Evolutionary conservation across 1,140 invertebrate genomes (phyloP).

Genomic region (Caenorhabditis tropicalis): DNA sequence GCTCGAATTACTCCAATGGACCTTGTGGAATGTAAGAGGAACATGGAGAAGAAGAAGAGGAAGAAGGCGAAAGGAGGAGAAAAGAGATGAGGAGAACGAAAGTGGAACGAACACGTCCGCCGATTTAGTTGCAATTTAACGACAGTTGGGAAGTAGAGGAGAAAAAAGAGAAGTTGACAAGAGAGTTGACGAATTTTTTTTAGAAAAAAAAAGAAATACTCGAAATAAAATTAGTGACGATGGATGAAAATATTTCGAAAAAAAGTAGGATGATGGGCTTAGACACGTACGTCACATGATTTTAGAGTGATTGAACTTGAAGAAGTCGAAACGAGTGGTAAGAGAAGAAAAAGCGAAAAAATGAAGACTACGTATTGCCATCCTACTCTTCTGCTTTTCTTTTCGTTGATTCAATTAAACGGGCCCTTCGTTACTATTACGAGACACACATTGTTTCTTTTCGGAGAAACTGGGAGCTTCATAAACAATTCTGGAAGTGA

Average conservation of each 20-base stretch:
- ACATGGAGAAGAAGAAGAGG: neutral
- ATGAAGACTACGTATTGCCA: neutral
- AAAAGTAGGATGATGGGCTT: too few relatives aligned
- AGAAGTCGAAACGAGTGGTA: neutral
- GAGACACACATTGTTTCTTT: neutral
- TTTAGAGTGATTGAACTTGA: neutral
- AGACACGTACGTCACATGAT: neutral
- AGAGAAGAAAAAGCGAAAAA: neutral
- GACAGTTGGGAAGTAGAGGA: neutral
- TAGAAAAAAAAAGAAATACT: neutral
- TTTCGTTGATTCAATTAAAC: slow-evolving; percentile 26
- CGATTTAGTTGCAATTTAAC: neutral
- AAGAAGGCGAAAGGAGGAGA: neutral
- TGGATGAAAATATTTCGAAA: too few relatives aligned
- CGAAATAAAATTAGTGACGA: neutral
- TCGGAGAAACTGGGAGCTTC: neutral
- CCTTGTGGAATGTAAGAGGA: neutral
- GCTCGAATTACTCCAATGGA: slow-evolving; percentile 16
- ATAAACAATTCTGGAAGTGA: neutral
- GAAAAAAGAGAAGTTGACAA: neutral
- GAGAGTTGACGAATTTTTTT: neutral
- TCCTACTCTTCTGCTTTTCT: neutral
- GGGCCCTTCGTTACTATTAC: neutral
- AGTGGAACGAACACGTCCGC: slow-evolving; percentile 22
- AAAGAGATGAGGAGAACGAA: neutral